Conservation (phyloP, 2,888 invertebrate species). For the Ornithoptera priamus region DNA sequence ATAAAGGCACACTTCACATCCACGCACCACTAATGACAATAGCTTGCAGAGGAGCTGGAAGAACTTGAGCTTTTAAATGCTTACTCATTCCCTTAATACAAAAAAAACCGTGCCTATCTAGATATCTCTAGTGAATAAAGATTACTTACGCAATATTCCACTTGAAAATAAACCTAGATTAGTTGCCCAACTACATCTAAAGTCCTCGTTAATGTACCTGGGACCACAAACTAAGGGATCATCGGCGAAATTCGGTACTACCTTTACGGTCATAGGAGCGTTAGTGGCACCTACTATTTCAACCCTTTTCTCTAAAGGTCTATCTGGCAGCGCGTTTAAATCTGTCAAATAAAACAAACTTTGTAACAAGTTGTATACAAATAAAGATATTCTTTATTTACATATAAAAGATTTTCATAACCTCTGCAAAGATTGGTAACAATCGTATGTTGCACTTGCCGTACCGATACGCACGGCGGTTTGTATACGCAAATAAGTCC, state of each 20-base stretch:
- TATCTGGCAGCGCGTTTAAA: conserved; percentile 83
- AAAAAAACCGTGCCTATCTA: too few relatives aligned
- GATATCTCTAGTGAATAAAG: too few relatives aligned
- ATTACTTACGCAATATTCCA: conserved; percentile 84
- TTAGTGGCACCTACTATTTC: conserved; percentile 83
- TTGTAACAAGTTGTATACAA: background rate
- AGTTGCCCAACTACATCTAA: conserved; percentile 82
- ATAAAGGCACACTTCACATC: too few relatives aligned
- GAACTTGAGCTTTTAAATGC: too few relatives aligned
- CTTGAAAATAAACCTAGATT: conserved; percentile 83
- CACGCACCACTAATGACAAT: too few relatives aligned
- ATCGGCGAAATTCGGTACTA: conserved; percentile 86
- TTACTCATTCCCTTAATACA: too few relatives aligned
- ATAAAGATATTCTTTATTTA: background rate
- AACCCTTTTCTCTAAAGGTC: conserved; percentile 80
- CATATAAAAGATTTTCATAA: conserved; percentile 51
- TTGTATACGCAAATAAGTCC: conserved; percentile 91
- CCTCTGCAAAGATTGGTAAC: conserved; percentile 84
- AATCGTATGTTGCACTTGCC: conserved; percentile 79
- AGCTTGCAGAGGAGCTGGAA: too few relatives aligned
- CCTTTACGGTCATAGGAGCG: conserved; percentile 76
- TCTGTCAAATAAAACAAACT: conserved; percentile 70
- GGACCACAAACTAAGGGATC: conserved; percentile 87
- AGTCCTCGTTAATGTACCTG: conserved; percentile 84
- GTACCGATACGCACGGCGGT: conserved; percentile 81